These are phyloP conservation scores for Ceryle rudis DNA, from an alignment of 2,797 vertebrate species.

Conservation along the genomic window DNA sequence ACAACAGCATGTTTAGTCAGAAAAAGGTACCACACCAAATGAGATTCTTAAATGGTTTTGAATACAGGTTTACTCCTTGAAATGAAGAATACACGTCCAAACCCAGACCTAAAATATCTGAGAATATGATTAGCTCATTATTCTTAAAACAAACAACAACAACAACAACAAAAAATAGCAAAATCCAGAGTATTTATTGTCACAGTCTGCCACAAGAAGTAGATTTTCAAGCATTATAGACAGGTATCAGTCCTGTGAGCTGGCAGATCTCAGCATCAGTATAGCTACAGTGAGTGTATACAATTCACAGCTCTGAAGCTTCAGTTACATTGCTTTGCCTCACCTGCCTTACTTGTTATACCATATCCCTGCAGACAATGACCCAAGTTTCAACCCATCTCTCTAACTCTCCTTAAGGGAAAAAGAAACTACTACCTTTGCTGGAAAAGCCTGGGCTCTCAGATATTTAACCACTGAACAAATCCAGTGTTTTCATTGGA, in stretches of 20 bases:
- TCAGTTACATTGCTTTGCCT: neutral
- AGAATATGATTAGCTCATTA: neutral
- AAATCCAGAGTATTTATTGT: neutral
- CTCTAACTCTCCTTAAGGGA: neutral
- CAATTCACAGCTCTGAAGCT: neutral
- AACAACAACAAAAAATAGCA: neutral
- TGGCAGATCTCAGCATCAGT: neutral
- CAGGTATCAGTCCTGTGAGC: neutral
- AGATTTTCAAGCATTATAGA: neutral
- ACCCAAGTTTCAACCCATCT: neutral
- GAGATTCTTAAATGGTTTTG: neutral
- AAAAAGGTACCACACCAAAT: neutral
- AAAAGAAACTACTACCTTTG: neutral
- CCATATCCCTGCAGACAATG: accelerated
- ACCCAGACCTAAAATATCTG: neutral
- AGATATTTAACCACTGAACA: neutral
- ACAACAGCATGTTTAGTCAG: neutral
- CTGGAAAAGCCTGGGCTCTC: neutral
- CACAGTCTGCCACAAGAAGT: neutral
- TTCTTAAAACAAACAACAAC: neutral
- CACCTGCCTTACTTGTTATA: neutral
- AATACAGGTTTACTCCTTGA: neutral
- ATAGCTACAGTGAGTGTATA: neutral
- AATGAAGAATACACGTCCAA: neutral
- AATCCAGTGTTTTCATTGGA: neutral